phyloP scores from a whole-genome alignment of 2,888 invertebrate species.

The Pristionchus mayeri region DNA sequence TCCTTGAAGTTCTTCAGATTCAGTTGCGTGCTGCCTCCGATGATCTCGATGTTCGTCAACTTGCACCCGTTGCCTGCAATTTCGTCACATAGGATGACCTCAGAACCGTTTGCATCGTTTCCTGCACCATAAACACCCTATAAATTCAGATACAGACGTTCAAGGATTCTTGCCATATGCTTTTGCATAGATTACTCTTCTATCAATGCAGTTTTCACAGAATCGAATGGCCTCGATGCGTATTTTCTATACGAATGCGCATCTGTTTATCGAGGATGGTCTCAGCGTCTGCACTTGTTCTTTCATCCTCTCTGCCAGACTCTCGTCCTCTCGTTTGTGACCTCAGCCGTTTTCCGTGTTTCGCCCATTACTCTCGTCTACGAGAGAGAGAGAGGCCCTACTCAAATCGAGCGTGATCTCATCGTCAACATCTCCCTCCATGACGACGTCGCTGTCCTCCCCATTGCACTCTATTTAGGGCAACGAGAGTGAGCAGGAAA shows the following conservation, averaged over 20 bases:
- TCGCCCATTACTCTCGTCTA: background rate
- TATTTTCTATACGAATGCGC: no score
- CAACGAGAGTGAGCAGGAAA: background rate
- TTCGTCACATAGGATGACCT: no score
- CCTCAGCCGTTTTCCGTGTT: background rate
- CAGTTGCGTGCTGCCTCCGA: slow-evolving; percentile 58
- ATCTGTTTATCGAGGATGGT: no score
- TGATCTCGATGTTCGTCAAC: slow-evolving; percentile 60
- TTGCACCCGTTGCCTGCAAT: slow-evolving; percentile 56
- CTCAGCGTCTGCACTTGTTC: background rate
- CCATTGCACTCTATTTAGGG: slow-evolving; percentile 8
- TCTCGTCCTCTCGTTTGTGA: background rate
- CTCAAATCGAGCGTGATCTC: slow-evolving; percentile 27
- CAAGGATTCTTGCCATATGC: no score
- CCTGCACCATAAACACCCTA: no score
- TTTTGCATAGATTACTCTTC: no score
- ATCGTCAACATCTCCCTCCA: slow-evolving; percentile 38
- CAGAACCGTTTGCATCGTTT: no score
- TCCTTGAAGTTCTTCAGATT: slow-evolving; percentile 63
- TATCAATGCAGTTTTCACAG: no score
- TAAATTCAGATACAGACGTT: no score
- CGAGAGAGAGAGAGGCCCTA: no score
- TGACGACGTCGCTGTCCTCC: slow-evolving; percentile 6
- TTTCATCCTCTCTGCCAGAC: background rate
- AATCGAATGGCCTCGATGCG: no score